Evolutionary conservation across 2,113 vertebrate genomes (phyloP).

Genomic region (Notechis scutatus): DNA sequence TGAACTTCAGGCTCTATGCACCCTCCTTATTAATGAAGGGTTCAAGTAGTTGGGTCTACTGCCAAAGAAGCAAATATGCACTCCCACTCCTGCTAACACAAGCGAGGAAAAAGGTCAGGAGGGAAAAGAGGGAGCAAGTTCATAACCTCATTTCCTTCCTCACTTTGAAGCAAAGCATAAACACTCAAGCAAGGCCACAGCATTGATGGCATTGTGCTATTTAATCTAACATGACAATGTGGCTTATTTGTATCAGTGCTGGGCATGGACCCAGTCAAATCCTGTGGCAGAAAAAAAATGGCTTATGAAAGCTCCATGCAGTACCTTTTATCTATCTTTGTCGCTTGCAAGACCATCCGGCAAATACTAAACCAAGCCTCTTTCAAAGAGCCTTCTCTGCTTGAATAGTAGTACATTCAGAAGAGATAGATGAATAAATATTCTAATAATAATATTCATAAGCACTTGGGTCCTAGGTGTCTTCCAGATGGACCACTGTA

Average conservation of each 20-base stretch:
- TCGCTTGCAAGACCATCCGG: not conserved
- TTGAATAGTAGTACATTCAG: not conserved
- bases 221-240: conserved; percentile 16
- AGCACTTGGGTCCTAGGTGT: not conserved
- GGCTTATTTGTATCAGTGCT: not conserved
- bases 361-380: not conserved
- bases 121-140: conserved; percentile 1
- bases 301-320: not conserved
- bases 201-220: not conserved
- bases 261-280: not conserved
- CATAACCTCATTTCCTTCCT: conserved; percentile 21
- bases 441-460: not conserved
- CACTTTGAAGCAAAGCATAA: not conserved
- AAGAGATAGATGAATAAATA: not conserved
- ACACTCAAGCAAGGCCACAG: not conserved
- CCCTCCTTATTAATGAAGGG: not conserved
- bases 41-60: not conserved
- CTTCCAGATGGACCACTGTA: not conserved
- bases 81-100: not conserved
- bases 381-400: not conserved
- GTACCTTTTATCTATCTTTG: not conserved
- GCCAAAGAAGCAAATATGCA: not conserved
- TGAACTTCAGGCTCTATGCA: not conserved
- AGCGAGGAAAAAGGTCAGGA: conserved; percentile 19
- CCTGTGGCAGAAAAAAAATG: not conserved